Base-by-base conservation (phyloP, 2,113 vertebrate genomes). In the Zosterops japonicus region DNA sequence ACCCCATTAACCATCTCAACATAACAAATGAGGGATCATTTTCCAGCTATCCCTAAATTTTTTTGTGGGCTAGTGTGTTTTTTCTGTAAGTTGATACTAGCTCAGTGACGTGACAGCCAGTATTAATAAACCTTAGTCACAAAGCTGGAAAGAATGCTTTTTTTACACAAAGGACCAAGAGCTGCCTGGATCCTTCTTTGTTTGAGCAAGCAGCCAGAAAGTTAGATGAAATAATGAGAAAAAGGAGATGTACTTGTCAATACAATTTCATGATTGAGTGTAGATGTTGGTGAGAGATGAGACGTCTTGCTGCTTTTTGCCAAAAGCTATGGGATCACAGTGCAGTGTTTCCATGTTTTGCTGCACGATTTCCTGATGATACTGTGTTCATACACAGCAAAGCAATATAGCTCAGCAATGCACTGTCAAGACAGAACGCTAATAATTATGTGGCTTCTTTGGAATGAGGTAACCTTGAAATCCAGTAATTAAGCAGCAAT, bases 161-260 rank as follows among this genome's bases (percentile, higher is more conserved):
- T 85, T 87, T 83, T 85, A 83, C 55, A 61, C 42, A 80, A 33
- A 87, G 47, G 74, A 89, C 70, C 65, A 82, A 64, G 53, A 76
- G 57, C 46, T 95, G 78, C 63, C 70, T 79, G 67, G 70, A 94
- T 85, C 39, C 70, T 95, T 93, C 81, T 50, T 87, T 87, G 23
- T 82, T 89, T 72, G 63, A 89, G 78, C 78, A 87, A 87, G 67
- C 78, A 94, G 87, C 74, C 89, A 96, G 57, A 87, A 95, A 88
- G 23, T 87, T 59, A 86, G 71, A 57, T 42, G 52, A 90, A 93
- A 93, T 85, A 95, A 95, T 93, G 89, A 90, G 93, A 83, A 94
- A 95, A 95, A 94, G 70, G 84, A 93, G 82, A 72, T 72, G 53
- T 52, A 49, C 36, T 92, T 94, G 89, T 95, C 84, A 77, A 74